Base-by-base conservation (phyloP, 2,113 vertebrate species). In the Trogon surrucura region DNA sequence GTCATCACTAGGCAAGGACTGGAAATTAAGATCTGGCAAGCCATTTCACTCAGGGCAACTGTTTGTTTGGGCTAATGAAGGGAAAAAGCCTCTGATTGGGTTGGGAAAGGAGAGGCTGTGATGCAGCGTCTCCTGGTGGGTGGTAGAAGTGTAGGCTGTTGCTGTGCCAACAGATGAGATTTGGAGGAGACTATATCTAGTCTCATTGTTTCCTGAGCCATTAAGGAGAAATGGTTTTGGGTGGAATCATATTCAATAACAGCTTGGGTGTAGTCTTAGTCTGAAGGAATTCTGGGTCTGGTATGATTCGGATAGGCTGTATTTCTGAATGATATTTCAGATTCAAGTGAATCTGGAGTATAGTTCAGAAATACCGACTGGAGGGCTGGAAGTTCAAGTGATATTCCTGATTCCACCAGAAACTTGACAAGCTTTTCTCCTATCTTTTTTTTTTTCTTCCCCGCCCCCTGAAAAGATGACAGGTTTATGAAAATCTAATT, bases 111-210 rank as follows among this genome's bases (percentile, higher is more conserved):
- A 30, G 11, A 11, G 16, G 6, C 41, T 72, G 58, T 23, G 54
- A 10, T 57, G 60, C 0, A 1, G 10, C 57, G 32, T 45, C 0
- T 0, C 38, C 38, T 69, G 44, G 44, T 48, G 25, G 36, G 19
- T 72, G 60, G 36, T 30, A 32, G 77, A 62, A 62, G 41, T 7
- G 16, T 62, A 38, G 47, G 23, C 60, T 47, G 48, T 36, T 88
- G 73, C 67, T 94, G 73, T 74, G 50, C 67, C 67, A 74, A 70
- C 50, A 58, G 56, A 64, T 58, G 50, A 53, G 73, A 36, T 74
- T 64, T 58, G 25, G 30, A 36, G 44, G 38, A 60, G 50, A 14
- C 29, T 84, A 23, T 80, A 65, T 64, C 84, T 58, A 58, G 50
- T 48, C 50, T 86, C 29, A 51, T 50, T 60, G 23, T 61, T 87